Percentiles rank a stretch among this genome's conserved stretches.
These are phyloP conservation scores for Spodoptera picta DNA, from an alignment of 2,888 invertebrate genomes.

Conservation along the genomic window DNA sequence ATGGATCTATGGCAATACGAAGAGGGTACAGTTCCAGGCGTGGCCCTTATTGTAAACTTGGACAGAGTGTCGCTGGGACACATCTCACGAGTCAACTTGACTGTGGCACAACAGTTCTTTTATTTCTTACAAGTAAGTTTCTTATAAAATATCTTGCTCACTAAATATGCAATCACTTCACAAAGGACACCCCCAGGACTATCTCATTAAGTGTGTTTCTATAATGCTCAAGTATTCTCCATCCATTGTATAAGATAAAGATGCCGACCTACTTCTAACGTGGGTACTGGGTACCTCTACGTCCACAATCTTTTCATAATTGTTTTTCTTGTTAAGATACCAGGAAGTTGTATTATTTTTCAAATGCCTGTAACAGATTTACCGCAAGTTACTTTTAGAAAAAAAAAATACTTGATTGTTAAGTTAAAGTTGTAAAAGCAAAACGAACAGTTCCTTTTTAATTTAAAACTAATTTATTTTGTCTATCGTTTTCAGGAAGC, in stretches of 20 bases:
- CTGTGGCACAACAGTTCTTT: constrained; percentile 91
- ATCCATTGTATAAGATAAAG: constrained; percentile 21
- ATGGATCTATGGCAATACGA: constrained; percentile 80
- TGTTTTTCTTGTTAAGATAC: constrained; percentile 22
- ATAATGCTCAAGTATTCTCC: constrained; percentile 4
- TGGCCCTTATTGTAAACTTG: constrained; percentile 90
- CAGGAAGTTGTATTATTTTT: constrained; percentile 31
- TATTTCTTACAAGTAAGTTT: constrained; percentile 89
- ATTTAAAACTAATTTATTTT: constrained; percentile 5
- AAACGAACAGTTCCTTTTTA: constrained; percentile 13
- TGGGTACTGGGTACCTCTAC: background rate
- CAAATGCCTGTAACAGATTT: constrained; percentile 31
- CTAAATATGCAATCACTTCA: background rate
- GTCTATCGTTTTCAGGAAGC: constrained; percentile 87
- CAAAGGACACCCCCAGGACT: background rate
- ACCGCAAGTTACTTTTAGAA: constrained; percentile 18
- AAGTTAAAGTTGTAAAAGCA: constrained; percentile 6
- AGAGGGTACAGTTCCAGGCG: constrained; percentile 89
- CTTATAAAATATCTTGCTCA: background rate
- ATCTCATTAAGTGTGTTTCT: constrained; percentile 5
- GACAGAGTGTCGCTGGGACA: constrained; percentile 90
- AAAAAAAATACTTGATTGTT: constrained; percentile 11
- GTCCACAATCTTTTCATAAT: constrained; percentile 24
- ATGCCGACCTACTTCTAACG: constrained; percentile 22
- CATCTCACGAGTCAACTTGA: constrained; percentile 89